Conservation (phyloP, 2,113 vertebrate genomes). For the Urocitellus parryii region DNA sequence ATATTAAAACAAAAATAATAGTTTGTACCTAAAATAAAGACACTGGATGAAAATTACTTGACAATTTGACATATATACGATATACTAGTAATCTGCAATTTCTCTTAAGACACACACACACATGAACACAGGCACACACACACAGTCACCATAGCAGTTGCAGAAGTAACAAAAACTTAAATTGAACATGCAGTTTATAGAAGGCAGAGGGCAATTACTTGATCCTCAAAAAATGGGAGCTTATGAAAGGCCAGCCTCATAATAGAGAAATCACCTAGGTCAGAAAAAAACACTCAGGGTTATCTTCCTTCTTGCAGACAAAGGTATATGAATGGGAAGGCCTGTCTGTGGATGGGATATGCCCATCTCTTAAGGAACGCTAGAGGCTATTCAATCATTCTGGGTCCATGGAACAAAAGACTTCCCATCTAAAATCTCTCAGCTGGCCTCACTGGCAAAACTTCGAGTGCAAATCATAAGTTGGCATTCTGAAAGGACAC, state of each 20-base stretch:
- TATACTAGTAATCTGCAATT: neutral
- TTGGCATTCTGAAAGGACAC: neutral
- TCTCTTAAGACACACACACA: neutral
- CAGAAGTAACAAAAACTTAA: neutral
- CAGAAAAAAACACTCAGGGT: neutral
- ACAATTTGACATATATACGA: neutral
- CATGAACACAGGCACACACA: neutral
- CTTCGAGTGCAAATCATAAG: neutral
- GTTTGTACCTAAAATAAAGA: neutral
- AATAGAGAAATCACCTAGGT: neutral
- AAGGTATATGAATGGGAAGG: neutral
- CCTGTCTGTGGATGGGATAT: neutral
- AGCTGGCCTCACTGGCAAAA: neutral
- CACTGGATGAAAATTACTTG: slow-evolving; percentile 1
- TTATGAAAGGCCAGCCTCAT: neutral
- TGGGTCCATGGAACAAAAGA: neutral
- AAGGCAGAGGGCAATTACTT: slow-evolving; percentile 1
- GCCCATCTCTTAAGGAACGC: neutral
- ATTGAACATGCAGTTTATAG: neutral
- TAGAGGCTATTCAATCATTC: neutral
- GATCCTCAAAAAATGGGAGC: neutral
- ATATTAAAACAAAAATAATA: neutral
- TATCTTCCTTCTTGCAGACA: neutral
- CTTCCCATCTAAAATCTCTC: neutral
- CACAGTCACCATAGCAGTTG: neutral